Conservation (phyloP, 2,797 vertebrate genomes). For the Tiaroga cobitis region DNA sequence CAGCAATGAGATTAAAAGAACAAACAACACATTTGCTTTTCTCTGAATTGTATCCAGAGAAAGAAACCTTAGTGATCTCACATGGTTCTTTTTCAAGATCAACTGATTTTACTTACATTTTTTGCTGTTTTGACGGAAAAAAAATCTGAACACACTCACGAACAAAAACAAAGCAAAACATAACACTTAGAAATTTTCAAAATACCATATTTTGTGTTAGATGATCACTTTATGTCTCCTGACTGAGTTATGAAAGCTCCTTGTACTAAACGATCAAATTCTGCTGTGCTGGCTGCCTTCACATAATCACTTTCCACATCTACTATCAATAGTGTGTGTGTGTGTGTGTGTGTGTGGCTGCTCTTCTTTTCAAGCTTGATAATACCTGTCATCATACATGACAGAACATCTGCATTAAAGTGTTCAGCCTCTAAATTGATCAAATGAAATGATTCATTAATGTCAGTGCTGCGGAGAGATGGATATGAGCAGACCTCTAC, state of each 20-base stretch:
- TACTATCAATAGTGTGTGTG: constrained; percentile 7
- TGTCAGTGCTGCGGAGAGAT: constrained; percentile 32
- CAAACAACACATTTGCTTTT: neutral
- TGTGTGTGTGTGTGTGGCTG: neutral
- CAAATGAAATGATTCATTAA: constrained; percentile 51
- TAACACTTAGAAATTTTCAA: neutral
- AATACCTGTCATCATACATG: constrained; percentile 22
- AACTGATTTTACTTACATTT: neutral
- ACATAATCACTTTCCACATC: neutral
- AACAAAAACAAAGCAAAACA: neutral
- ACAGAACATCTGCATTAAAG: constrained; percentile 37
- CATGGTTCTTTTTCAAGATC: neutral
- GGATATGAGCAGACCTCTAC: constrained; percentile 40
- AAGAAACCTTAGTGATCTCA: neutral
- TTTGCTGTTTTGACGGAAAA: neutral
- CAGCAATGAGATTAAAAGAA: neutral
- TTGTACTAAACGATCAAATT: neutral
- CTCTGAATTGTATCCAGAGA: neutral
- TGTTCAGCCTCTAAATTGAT: constrained; percentile 28
- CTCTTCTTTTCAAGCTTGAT: constrained; percentile 9
- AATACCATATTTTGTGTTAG: neutral
- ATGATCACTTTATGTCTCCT: neutral
- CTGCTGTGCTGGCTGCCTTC: neutral
- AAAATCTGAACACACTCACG: neutral
- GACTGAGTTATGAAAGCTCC: neutral